Percentiles rank a stretch among this genome's conserved stretches.
Conservation (phyloP, 2,797 vertebrate genomes). For the Melopsittacus undulatus region DNA sequence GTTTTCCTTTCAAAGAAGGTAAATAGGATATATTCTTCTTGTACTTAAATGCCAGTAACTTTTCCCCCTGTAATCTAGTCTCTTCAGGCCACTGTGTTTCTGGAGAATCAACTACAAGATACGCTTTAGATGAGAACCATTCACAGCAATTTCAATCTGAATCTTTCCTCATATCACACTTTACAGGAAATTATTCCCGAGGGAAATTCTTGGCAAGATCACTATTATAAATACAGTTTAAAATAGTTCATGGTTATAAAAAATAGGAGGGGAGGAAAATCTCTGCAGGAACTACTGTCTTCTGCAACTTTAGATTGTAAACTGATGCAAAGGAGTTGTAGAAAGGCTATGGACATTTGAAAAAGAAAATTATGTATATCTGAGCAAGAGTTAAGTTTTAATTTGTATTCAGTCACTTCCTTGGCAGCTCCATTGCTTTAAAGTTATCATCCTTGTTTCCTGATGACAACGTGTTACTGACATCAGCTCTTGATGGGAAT, state of each 20-base stretch:
- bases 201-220: background rate
- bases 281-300: background rate
- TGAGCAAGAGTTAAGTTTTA: background rate
- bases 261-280: background rate
- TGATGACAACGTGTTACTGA: conserved; percentile 43
- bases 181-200: background rate
- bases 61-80: background rate
- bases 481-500: conserved; percentile 13
- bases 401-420: conserved; percentile 10
- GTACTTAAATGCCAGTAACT: background rate
- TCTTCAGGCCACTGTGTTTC: background rate
- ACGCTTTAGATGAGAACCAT: background rate
- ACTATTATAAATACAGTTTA: background rate
- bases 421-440: conserved; percentile 13
- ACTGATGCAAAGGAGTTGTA: background rate
- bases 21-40: background rate
- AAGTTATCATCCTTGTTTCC: conserved; percentile 8
- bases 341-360: background rate
- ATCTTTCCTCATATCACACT: background rate
- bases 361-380: background rate
- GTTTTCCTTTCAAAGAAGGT: background rate
- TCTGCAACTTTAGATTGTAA: background rate
- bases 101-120: background rate
- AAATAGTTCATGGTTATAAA: background rate
- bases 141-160: background rate